Evolutionary conservation across 2,888 invertebrate genomes (phyloP).

Genomic region (Lasioglossum oenotherae): DNA sequence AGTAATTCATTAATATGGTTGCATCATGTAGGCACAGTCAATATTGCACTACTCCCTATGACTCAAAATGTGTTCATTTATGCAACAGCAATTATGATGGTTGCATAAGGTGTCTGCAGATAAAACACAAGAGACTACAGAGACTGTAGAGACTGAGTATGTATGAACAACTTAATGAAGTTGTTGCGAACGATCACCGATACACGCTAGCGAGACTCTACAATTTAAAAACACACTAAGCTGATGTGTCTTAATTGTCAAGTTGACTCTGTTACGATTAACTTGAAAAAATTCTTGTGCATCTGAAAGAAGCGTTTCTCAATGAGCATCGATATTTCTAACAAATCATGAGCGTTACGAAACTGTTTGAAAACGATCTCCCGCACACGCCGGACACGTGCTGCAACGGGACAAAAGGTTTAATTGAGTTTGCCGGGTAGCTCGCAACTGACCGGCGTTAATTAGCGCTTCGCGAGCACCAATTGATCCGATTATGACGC

Average conservation of each 20-base stretch:
- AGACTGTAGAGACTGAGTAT: not conserved
- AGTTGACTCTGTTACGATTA: no score
- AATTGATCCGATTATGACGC: conserved; percentile 42
- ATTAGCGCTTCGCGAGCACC: conserved; percentile 34
- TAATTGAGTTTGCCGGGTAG: not conserved
- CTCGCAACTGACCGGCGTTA: conserved; percentile 27
- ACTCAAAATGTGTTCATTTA: not conserved
- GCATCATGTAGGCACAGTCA: not conserved
- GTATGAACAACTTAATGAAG: not conserved
- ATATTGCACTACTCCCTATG: not conserved
- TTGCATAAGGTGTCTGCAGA: not conserved
- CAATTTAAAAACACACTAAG: not conserved
- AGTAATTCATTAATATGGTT: not conserved
- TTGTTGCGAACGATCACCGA: not conserved
- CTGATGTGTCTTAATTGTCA: no score
- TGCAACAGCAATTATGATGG: not conserved
- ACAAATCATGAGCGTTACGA: not conserved
- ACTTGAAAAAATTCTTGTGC: not conserved
- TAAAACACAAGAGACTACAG: not conserved
- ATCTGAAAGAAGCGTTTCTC: not conserved
- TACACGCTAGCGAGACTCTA: not conserved
- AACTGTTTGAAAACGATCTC: not conserved
- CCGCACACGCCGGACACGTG: not conserved
- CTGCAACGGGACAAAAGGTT: not conserved
- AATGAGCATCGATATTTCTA: not conserved